These are phyloP conservation scores for Mythimna loreyi DNA, from an alignment of 2,888 invertebrate genomes.

Conservation along the genomic window DNA sequence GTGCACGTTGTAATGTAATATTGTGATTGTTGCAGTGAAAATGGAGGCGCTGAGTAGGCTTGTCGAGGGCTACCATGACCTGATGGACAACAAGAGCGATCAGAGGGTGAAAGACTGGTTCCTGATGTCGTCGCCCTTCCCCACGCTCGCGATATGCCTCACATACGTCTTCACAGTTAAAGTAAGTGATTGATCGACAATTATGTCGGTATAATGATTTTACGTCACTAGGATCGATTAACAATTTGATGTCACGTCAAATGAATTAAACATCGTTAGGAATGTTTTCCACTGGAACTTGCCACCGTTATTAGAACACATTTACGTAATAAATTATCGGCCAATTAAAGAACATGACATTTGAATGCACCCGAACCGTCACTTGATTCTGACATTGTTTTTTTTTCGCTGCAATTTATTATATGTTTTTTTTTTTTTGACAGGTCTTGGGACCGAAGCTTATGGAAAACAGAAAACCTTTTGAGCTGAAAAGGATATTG, in stretches of 20 bases:
- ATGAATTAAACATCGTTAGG: slow-evolving; percentile 67
- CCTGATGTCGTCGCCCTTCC: slow-evolving; percentile 95
- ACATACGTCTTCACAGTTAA: slow-evolving; percentile 94
- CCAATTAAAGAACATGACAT: slow-evolving; percentile 42
- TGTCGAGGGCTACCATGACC: slow-evolving; percentile 93
- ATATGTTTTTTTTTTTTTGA: slow-evolving; percentile 57
- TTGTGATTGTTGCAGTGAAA: slow-evolving; percentile 83
- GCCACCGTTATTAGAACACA: slow-evolving; percentile 46
- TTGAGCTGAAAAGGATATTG: slow-evolving; percentile 93
- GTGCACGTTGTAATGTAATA: slow-evolving; percentile 37
- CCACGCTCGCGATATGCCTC: slow-evolving; percentile 94
- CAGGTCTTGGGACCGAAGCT: slow-evolving; percentile 94
- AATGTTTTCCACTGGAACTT: slow-evolving; percentile 70
- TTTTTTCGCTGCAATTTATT: slow-evolving; percentile 6
- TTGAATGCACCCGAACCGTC: slow-evolving; percentile 17
- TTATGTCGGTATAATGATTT: slow-evolving; percentile 31
- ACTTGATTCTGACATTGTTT: slow-evolving; percentile 23
- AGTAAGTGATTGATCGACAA: slow-evolving; percentile 79
- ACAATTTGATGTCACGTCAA: slow-evolving; percentile 61
- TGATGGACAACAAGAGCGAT: slow-evolving; percentile 97
- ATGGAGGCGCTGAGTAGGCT: slow-evolving; percentile 92
- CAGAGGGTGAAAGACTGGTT: slow-evolving; percentile 95
- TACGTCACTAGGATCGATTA: slow-evolving; percentile 61
- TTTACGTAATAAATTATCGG: slow-evolving; percentile 52
- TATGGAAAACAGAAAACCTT: slow-evolving; percentile 97